A percentile compares a stretch with the other conserved stretches of the same genome.
phyloP scores from a whole-genome alignment of 2,113 vertebrate genomes.

The Blennius ocellaris region DNA sequence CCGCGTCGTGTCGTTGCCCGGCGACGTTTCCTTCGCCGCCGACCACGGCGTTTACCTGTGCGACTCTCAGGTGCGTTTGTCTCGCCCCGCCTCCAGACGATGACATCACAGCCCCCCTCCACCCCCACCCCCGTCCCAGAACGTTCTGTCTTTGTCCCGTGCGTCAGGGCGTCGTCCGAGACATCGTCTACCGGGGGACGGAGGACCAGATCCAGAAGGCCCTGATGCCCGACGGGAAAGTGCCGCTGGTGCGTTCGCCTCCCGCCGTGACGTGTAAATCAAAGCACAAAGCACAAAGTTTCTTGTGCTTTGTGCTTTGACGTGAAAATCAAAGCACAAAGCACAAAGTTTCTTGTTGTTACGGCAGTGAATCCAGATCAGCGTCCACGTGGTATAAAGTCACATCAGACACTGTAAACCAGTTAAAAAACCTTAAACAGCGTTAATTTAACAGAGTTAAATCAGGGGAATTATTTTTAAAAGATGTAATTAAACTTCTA shows the following conservation, averaged over 20 bases:
- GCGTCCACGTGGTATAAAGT: not conserved
- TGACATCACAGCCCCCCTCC: no score
- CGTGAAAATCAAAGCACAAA: no score
- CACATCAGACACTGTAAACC: no score
- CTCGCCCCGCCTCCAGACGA: no score
- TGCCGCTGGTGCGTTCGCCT: conserved; percentile 87
- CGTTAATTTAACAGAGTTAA: no score
- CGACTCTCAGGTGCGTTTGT: conserved; percentile 78
- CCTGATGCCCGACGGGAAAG: conserved; percentile 82
- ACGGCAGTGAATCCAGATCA: no score
- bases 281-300: not conserved
- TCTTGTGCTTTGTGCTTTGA: no score
- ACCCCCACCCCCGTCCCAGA: no score
- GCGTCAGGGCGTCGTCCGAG: conserved; percentile 82
- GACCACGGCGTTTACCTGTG: conserved; percentile 91
- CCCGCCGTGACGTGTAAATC: not conserved
- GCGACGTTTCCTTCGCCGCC: conserved; percentile 85
- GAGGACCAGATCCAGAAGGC: conserved; percentile 84
- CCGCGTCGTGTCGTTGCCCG: conserved; percentile 88
- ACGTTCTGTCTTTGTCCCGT: not conserved
- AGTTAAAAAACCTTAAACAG: no score
- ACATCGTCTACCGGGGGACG: conserved; percentile 90
- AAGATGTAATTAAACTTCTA: no score
- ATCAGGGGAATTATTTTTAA: no score
- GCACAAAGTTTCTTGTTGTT: no score